Conservation (phyloP, 2,797 vertebrate genomes). For the Phrynocephalus vlangalii region DNA sequence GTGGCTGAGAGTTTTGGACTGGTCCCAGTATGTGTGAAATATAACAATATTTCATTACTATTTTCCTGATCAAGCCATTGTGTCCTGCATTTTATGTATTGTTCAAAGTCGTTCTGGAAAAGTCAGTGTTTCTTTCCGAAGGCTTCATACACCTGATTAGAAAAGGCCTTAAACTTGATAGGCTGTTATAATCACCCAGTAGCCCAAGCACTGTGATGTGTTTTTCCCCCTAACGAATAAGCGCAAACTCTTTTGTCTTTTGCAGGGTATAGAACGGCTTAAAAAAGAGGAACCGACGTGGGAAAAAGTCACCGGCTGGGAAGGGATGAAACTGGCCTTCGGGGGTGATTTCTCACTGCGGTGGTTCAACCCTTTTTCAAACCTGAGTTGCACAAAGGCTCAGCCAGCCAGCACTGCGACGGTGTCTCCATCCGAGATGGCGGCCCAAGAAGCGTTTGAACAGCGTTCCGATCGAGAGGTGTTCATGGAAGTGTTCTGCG, state of each 20-base stretch:
- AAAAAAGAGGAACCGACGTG: conserved; percentile 89
- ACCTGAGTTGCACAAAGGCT: conserved; percentile 74
- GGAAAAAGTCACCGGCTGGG: conserved; percentile 84
- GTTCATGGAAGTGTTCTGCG: conserved; percentile 50
- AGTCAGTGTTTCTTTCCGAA: not conserved
- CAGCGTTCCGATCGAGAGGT: conserved; percentile 61
- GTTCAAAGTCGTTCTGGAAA: not conserved
- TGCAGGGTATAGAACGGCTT: conserved; percentile 92
- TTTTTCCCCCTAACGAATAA: not conserved
- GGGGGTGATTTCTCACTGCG: conserved; percentile 84
- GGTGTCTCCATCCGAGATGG: conserved; percentile 47
- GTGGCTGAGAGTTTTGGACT: not conserved
- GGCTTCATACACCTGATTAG: not conserved
- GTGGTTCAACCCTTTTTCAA: conserved; percentile 91
- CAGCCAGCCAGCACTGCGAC: conserved; percentile 30
- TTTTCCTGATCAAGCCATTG: not conserved
- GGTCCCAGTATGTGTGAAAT: too few relatives aligned
- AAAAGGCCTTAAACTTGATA: not conserved
- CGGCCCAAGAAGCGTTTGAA: conserved; percentile 68
- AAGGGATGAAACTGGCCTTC: conserved; percentile 84
- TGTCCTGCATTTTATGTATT: not conserved
- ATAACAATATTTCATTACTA: not conserved
- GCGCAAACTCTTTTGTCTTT: conserved; percentile 54
- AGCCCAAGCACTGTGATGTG: not conserved
- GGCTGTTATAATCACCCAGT: not conserved